A percentile compares a stretch with the other conserved stretches of the same genome.
Conservation (phyloP, 2,888 invertebrate species). For the Napeogenes inachia region DNA sequence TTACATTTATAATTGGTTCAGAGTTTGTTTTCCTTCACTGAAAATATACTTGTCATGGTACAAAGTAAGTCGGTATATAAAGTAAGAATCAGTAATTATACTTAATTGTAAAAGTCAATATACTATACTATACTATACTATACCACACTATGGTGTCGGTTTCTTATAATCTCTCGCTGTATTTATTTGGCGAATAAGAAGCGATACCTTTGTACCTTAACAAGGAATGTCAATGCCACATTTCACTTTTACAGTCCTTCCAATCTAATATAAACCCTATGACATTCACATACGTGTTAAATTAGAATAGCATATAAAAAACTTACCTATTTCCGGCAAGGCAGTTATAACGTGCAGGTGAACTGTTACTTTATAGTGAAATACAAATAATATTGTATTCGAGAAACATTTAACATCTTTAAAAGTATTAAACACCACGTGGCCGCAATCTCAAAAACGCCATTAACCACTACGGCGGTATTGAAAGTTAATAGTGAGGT, state of each 20-base stretch:
- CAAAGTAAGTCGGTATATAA: too few relatives aligned
- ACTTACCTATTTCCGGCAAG: slow-evolving; percentile 28
- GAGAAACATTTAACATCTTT: slow-evolving; percentile 47
- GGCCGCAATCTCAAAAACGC: slow-evolving; percentile 33
- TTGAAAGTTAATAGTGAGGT: slow-evolving; percentile 38
- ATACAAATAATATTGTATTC: slow-evolving; percentile 53
- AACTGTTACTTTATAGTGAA: slow-evolving; percentile 54
- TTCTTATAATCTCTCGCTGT: too few relatives aligned
- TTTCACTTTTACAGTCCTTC: not conserved
- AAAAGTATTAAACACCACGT: slow-evolving; percentile 32
- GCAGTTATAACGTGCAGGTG: slow-evolving; percentile 4
- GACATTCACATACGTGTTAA: slow-evolving; percentile 1
- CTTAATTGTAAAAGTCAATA: too few relatives aligned
- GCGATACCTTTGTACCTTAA: not conserved
- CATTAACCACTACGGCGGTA: slow-evolving; percentile 28
- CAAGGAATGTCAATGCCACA: slow-evolving; percentile 3
- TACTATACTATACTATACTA: too few relatives aligned
- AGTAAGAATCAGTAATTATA: too few relatives aligned
- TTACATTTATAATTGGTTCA: too few relatives aligned
- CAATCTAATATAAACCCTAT: slow-evolving; percentile 3
- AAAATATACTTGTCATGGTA: too few relatives aligned
- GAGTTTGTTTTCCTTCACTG: too few relatives aligned
- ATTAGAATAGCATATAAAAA: slow-evolving; percentile 15
- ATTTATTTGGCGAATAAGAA: too few relatives aligned
- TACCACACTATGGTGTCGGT: too few relatives aligned